Evolutionary conservation across 2,888 invertebrate genomes (phyloP), one percentile per base, ranked within the genome.

Genomic region (Drosophila setosimentum): DNA sequence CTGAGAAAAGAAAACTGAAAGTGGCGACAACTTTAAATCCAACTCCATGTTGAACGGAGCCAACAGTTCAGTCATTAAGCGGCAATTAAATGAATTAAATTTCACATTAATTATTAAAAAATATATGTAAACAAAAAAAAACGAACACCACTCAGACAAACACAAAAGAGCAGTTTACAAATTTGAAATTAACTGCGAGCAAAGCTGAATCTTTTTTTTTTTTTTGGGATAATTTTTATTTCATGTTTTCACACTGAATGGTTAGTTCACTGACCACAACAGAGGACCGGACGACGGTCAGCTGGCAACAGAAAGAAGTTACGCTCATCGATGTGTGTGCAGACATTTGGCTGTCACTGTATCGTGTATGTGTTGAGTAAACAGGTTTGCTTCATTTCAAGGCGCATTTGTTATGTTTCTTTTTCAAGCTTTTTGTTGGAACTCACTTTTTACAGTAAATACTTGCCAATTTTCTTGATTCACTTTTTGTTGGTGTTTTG

Each of bases 1-100:
- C 51, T 40, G 40, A 18, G 27, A n/a, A 16, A 62, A 58, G 58
- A 72, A 75, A 78, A 78, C 61, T 42, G 79, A 79, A 79, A 79
- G 79, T 79, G 79, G 72, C 78, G 67, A 78, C 78, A 74, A 67
- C 57, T 74, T 33, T 48, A 57, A 61, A 45, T 71, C 33, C 27
- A 49, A 35, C 50, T 50, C 40, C 49, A 65, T 51, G 51, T 42
- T 53, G 67, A 51, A 57, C 55, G 50, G 30, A 48, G 66, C 33
- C 55, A 55, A 40, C 62, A 73, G 78, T 54, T 67, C 58, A 63
- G 69, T 66, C 80, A 73, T 80, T 80, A 80, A 73, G 58, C 72
- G 54, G 83, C 85, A 79, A 87, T 85, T 85, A 85, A 84, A 77
- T 73, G 61, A 87, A 87, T 81, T 85, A 85, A 85, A 76, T 80